These are phyloP conservation scores for Martes martes DNA, from an alignment of 2,113 vertebrate species.

Conservation along the genomic window DNA sequence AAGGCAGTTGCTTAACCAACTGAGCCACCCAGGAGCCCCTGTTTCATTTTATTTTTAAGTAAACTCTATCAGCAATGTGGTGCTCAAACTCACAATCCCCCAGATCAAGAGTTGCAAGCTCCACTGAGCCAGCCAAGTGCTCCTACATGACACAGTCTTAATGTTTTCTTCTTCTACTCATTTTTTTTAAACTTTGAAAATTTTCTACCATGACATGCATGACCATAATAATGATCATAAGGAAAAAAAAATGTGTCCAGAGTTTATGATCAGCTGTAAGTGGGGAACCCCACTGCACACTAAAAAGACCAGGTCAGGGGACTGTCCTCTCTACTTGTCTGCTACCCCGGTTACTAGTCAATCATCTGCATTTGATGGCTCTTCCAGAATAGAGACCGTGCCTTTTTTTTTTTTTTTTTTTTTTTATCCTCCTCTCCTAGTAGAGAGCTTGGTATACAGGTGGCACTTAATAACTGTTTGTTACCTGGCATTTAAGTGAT, in stretches of 20 bases:
- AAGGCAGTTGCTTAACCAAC: no score
- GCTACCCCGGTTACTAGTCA: rapidly evolving
- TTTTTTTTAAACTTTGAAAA: background rate
- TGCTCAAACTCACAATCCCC: background rate
- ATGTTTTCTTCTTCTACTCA: background rate
- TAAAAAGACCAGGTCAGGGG: background rate
- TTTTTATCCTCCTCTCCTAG: background rate
- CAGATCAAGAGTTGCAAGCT: background rate
- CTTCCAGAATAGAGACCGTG: rapidly evolving
- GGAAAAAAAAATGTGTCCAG: no score
- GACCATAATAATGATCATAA: background rate
- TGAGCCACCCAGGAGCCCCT: no score
- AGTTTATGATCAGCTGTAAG: no score
- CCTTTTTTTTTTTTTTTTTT: rapidly evolving
- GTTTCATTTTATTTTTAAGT: background rate
- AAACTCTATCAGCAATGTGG: background rate
- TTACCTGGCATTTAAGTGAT: background rate
- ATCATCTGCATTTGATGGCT: rapidly evolving
- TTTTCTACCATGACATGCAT: no score
- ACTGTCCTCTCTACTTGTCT: rapidly evolving
- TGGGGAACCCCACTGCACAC: rapidly evolving
- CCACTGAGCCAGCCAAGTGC: background rate
- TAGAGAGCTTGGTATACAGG: background rate
- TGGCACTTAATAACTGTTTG: background rate
- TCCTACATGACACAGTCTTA: background rate